phyloP scores from a whole-genome alignment of 2,113 vertebrate genomes.

The Pimephales promelas region DNA sequence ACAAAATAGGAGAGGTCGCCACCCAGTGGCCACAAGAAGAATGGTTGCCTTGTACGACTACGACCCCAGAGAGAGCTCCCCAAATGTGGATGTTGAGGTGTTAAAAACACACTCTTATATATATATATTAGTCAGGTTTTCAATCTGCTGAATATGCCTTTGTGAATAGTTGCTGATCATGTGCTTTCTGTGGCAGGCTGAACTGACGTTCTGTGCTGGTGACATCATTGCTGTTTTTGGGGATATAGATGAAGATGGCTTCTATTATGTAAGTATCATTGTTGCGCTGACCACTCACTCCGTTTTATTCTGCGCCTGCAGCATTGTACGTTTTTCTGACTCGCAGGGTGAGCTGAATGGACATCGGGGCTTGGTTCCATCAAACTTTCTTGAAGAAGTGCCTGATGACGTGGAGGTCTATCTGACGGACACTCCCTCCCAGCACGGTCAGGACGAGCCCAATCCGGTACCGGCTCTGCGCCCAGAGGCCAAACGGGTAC shows the following conservation, averaged over 20 bases:
- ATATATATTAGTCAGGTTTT: not conserved
- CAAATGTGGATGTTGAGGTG: conserved; percentile 93
- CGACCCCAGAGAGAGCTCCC: conserved; percentile 92
- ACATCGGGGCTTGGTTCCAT: conserved; percentile 90
- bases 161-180: conserved; percentile 20
- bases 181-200: conserved; percentile 79
- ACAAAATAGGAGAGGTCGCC: conserved; percentile 66
- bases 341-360: conserved; percentile 90
- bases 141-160: not conserved
- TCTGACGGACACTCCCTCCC: conserved; percentile 87
- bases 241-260: conserved; percentile 94
- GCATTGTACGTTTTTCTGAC: not conserved
- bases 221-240: conserved; percentile 91
- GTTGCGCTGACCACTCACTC: not conserved
- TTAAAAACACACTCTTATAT: not conserved
- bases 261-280: conserved; percentile 90
- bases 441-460: conserved; percentile 75
- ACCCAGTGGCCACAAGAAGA: conserved; percentile 73
- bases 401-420: conserved; percentile 88
- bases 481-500: conserved; percentile 81
- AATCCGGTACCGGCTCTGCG: conserved; percentile 39
- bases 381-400: conserved; percentile 92
- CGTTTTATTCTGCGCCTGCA: not conserved
- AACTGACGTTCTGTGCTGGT: conserved; percentile 90
- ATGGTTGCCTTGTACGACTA: conserved; percentile 97